Evolutionary conservation across 2,113 vertebrate species (phyloP), one percentile per base, ranked within the genome.

Genomic region (Callaeas wilsoni): DNA sequence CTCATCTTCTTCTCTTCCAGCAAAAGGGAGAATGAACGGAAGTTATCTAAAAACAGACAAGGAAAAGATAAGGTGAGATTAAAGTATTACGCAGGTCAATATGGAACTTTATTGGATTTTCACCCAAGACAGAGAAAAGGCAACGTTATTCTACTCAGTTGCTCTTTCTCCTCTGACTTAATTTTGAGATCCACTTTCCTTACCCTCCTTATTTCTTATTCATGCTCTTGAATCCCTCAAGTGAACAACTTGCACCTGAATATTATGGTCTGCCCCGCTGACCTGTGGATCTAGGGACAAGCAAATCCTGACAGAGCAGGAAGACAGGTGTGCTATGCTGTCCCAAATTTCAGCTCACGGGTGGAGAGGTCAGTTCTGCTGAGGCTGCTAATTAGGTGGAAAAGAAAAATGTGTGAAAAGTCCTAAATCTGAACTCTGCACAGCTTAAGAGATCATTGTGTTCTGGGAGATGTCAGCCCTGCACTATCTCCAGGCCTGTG

Each of bases 21-120:
- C 78, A 95, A 97, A 97, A 94, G 97, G 87, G 98, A 98, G 96
- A 97, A 98, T 33, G 94, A 96, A n/a, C 77, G n/a, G 89, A 97
- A 97, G 96, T 84, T 94, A 90, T 74, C 92, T 94, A 89, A 94
- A 96, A 93, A 97, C 93, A 97, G 69, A 52, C 60, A 89, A 95
- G 86, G 90, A 90, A 89, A 96, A 85, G 77, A 85, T 30, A 75
- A 94, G 97, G 97, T 97, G 94, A 97, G 96, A 94, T 89, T 87
- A 90, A 93, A 94, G 90, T 53, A 81, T 95, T 94, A 94, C 84
- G 71, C n/a, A 83, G 87, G 86, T 94, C 90, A 89, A 59, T 93
- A 83, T 78, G 50, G 89, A 84, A 75, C 60, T 83, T 89, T 70
- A 89, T 84, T 92, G 90, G 76, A 77, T 95, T 96, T 91, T 73